phyloP scores from a whole-genome alignment of 2,797 vertebrate species.

The Smutsia temminckii region DNA sequence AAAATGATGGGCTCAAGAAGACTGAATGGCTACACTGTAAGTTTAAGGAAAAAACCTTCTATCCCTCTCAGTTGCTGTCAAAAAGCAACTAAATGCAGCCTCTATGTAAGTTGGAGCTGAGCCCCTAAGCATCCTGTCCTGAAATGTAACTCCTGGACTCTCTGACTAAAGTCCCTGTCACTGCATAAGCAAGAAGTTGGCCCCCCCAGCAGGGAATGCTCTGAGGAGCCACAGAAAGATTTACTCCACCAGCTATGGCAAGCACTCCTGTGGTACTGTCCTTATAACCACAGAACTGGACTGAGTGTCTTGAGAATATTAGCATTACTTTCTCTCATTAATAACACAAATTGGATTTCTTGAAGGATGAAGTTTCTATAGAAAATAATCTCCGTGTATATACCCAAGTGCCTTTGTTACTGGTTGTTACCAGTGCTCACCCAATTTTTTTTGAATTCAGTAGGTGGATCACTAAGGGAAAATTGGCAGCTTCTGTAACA shows the following conservation, averaged over 20 bases:
- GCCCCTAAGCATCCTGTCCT: background rate
- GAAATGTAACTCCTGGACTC: background rate
- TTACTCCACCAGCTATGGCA: background rate
- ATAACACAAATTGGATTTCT: background rate
- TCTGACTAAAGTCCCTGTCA: slow-evolving; percentile 26
- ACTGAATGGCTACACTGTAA: slow-evolving; percentile 36
- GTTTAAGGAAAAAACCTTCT: background rate
- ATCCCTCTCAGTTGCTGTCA: slow-evolving; percentile 12
- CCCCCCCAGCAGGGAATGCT: background rate
- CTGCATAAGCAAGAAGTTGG: background rate
- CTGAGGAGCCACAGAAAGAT: background rate
- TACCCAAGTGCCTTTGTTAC: background rate
- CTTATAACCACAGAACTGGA: background rate
- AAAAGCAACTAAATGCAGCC: slow-evolving; percentile 46
- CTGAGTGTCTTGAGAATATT: slow-evolving; percentile 6
- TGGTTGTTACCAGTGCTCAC: background rate
- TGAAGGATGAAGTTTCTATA: background rate
- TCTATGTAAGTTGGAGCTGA: slow-evolving; percentile 19
- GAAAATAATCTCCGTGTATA: background rate
- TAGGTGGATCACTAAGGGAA: background rate
- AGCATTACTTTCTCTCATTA: background rate
- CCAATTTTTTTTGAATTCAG: background rate
- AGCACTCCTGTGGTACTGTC: background rate
- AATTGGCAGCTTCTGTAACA: background rate
- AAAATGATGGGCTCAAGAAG: background rate